Evolutionary conservation across 2,113 vertebrate genomes (phyloP).

Genomic region (Heterotis niloticus): DNA sequence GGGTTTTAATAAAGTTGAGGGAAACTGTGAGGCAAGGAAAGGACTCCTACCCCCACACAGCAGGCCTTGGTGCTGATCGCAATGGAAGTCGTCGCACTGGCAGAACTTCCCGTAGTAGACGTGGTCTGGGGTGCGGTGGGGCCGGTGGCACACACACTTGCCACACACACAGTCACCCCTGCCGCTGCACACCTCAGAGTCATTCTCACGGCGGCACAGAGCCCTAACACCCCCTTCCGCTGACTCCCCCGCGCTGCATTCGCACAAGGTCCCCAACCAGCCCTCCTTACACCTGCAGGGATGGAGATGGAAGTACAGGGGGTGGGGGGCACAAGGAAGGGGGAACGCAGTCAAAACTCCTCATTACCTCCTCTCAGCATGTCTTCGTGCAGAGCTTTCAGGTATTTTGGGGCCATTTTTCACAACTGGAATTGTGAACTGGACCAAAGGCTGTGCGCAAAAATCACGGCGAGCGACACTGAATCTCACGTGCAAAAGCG

Average conservation of each 20-base stretch:
- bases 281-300: slow-evolving; percentile 28
- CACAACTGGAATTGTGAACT: too few relatives aligned
- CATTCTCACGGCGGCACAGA: slow-evolving; percentile 24
- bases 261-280: slow-evolving; percentile 27
- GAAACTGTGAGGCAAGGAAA: background rate
- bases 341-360: too few relatives aligned
- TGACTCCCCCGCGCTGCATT: slow-evolving; percentile 6
- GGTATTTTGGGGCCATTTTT: too few relatives aligned
- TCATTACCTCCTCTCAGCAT: too few relatives aligned
- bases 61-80: slow-evolving; percentile 31
- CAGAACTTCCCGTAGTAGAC: slow-evolving; percentile 27
- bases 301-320: background rate
- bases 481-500: too few relatives aligned
- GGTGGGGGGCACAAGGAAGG: too few relatives aligned
- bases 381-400: too few relatives aligned
- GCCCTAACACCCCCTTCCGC: background rate
- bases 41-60: slow-evolving; percentile 30
- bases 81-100: slow-evolving; percentile 38
- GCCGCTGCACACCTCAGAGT: slow-evolving; percentile 27
- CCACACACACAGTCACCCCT: slow-evolving; percentile 35
- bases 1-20: too few relatives aligned
- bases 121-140: slow-evolving; percentile 24
- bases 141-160: slow-evolving; percentile 29
- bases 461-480: too few relatives aligned
- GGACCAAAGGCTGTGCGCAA: too few relatives aligned